These are phyloP conservation scores for Toxonevra muliebris DNA, from an alignment of 2,888 invertebrate species.

Conservation along the genomic window DNA sequence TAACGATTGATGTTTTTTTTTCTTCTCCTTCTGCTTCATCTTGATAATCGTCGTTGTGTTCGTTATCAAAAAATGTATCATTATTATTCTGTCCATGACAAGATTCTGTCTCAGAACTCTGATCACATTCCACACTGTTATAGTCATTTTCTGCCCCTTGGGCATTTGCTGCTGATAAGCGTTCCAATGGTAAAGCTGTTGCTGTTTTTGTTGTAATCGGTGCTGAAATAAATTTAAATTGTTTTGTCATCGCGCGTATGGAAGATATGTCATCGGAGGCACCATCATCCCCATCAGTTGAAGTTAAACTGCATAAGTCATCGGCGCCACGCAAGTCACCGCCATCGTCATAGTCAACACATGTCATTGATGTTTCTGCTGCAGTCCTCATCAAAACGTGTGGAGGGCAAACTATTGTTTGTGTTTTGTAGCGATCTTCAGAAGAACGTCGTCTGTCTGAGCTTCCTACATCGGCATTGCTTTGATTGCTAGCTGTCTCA, in stretches of 20 bases:
- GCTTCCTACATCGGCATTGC: constrained; percentile 2
- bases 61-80: constrained; percentile 44
- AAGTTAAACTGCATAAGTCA: constrained; percentile 9
- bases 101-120: constrained; percentile 69
- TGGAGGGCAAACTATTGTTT: constrained; percentile 67
- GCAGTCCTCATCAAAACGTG: constrained; percentile 23
- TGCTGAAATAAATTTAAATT: constrained; percentile 57
- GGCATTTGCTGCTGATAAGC: constrained; percentile 50
- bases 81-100: constrained; percentile 54
- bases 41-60: constrained; percentile 63
- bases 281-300: constrained; percentile 44
- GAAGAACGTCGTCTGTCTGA: constrained; percentile 48
- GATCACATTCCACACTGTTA: constrained; percentile 70
- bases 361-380: constrained; percentile 1
- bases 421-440: constrained; percentile 78
- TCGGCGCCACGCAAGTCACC: neutral
- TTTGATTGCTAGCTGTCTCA: constrained; percentile 18
- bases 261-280: constrained; percentile 53
- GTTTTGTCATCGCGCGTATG: constrained; percentile 57
- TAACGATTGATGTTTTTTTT: constrained; percentile 15
- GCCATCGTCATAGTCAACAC: neutral
- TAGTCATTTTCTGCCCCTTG: constrained; percentile 51
- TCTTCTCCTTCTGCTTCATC: constrained; percentile 29
- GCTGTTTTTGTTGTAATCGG: constrained; percentile 19
- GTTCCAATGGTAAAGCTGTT: no score